phyloP scores from a whole-genome alignment of 2,797 vertebrate species.

The Tragopan temminckii region DNA sequence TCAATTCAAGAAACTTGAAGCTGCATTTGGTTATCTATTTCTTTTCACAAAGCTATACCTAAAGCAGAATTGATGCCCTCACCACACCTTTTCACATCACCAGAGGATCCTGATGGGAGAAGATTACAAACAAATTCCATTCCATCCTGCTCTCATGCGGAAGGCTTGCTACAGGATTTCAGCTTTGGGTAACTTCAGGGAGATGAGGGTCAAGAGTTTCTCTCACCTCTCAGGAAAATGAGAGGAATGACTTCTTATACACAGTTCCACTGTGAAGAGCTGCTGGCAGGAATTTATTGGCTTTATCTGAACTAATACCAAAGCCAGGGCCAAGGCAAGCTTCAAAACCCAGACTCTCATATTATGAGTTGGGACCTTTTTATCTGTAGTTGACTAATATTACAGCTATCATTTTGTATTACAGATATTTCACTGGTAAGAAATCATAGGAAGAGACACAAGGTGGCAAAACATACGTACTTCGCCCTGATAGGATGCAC shows the following conservation, averaged over 20 bases:
- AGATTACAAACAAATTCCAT: not conserved
- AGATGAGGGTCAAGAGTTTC: not conserved
- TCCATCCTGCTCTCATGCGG: accelerated
- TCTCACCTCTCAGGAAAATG: accelerated
- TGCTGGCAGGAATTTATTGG: not conserved
- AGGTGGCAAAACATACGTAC: constrained; percentile 48
- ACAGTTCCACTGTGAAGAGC: not conserved
- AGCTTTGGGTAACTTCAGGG: not conserved
- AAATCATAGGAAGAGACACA: not conserved
- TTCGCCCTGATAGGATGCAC: too few relatives aligned
- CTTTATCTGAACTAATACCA: not conserved
- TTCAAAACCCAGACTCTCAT: not conserved
- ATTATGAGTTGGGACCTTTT: not conserved
- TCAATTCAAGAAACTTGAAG: not conserved
- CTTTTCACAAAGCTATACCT: not conserved
- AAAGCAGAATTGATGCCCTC: not conserved
- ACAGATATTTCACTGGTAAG: not conserved
- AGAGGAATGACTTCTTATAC: not conserved
- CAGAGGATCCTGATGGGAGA: not conserved
- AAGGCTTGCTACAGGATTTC: not conserved
- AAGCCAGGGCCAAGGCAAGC: not conserved
- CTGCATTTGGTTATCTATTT: not conserved
- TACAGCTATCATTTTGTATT: not conserved
- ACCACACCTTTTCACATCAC: not conserved
- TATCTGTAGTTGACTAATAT: not conserved